Base-by-base conservation (phyloP, 2,113 vertebrate species). In the Chloropsis hardwickii region DNA sequence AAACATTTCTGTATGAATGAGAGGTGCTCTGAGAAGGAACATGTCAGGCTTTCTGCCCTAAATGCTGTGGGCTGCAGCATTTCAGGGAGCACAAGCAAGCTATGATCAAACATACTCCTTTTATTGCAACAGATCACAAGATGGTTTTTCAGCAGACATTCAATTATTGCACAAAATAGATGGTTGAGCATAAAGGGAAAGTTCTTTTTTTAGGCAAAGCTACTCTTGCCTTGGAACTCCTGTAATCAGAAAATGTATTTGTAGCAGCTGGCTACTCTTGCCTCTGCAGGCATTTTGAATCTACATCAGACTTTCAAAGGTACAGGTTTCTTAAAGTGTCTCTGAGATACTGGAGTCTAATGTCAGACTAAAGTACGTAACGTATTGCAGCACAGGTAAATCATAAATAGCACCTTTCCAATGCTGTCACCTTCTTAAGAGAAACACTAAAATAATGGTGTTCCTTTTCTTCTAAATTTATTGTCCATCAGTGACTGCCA, bases 111-210 rank as follows among this genome's bases (percentile, higher is more conserved):
- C 24, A 19, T 48, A 70, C 6, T 88, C 39, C 37, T 80, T 92
- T 78, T 60, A 86, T 81, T 95, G 82, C 71, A 94, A 83, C 65
- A 92, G 56, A 83, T 50, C 79, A 86, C 81, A 86, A 66, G 86
- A 66, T 0, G 6, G 39, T 70, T 94, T 94, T 87, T 94, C 73
- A 90, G 74, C 71, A 94, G 58, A 54, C 58, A 21, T 87, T 79
- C 70, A 94, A 67, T 95, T 93, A 93, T 42, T 90, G 76, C 74
- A 81, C 1, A 6, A 64, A 95, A 93, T 90, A 92, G 48, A 79
- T 69, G 81, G 72, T 35, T 94, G 79, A 69, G 54, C 57, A 72
- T 86, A 57, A 93, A 54, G 51, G 29, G 25, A 73, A 82, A 56
- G 35, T 77, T 93, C 62, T 61, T 69, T 21, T 81, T 96, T 82